phyloP scores from a whole-genome alignment of 2,888 invertebrate species.

The Drosophila meridionalis region DNA sequence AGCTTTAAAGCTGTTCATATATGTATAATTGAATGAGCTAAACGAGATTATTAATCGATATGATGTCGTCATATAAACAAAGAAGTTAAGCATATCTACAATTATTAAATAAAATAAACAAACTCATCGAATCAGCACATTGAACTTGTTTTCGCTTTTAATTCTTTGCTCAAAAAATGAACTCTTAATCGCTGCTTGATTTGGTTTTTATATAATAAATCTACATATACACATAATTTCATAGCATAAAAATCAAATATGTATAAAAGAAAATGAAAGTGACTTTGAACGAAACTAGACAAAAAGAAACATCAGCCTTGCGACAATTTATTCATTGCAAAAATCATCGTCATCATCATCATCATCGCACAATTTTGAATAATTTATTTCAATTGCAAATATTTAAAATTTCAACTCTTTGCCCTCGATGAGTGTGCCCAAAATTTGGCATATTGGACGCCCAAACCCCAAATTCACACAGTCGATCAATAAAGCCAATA shows the following conservation, averaged over 20 bases:
- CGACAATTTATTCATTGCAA: conserved; percentile 41
- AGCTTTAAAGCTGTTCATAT: not conserved
- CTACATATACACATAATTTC: not conserved
- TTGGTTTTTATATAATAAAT: not conserved
- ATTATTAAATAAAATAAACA: not conserved
- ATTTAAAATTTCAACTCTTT: conserved; percentile 20
- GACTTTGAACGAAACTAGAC: conserved; percentile 34
- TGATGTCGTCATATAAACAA: not conserved
- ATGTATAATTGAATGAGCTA: not conserved
- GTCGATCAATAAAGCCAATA: conserved; percentile 41
- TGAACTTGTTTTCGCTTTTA: not conserved
- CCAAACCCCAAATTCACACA: not conserved
- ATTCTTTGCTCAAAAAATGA: not conserved
- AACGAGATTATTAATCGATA: not conserved
- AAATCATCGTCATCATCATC: conserved; percentile 31
- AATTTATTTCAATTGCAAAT: conserved; percentile 31
- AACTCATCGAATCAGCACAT: not conserved
- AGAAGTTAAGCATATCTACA: not conserved
- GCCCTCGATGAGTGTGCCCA: not conserved
- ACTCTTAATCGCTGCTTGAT: not conserved
- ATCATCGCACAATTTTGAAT: conserved; percentile 17
- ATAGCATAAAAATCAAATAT: conserved; percentile 1
- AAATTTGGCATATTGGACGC: not conserved
- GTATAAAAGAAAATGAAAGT: conserved; percentile 47
- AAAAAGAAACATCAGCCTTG: conserved; percentile 8